These are phyloP conservation scores for Pipistrellus nathusii DNA, from an alignment of 2,797 vertebrate genomes.

Conservation along the genomic window DNA sequence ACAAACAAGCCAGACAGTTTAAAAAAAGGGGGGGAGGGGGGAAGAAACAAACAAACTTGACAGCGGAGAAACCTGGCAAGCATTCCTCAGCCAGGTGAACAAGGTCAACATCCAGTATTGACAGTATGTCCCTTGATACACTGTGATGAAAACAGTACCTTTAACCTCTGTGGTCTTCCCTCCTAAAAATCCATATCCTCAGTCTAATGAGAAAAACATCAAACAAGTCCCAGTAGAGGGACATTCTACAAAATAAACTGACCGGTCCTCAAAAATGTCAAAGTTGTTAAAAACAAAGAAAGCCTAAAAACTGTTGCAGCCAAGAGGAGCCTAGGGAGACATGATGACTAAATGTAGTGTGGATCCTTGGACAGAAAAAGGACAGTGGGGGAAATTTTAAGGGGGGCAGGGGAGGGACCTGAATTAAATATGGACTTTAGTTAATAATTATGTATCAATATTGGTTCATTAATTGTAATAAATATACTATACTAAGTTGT, in stretches of 20 bases:
- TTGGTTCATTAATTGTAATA: background rate
- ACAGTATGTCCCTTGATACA: background rate
- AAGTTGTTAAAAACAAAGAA: background rate
- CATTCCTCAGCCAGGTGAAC: background rate
- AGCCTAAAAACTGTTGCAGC: background rate
- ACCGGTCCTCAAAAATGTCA: background rate
- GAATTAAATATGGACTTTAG: background rate
- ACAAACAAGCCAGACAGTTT: background rate
- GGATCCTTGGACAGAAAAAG: background rate
- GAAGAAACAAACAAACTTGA: background rate
- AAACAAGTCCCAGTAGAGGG: background rate
- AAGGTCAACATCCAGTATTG: background rate
- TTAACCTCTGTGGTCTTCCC: background rate
- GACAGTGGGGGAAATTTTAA: background rate
- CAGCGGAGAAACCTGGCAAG: background rate
- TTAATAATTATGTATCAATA: background rate
- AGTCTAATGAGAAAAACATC: background rate
- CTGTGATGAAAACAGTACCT: background rate
- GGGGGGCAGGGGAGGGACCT: background rate
- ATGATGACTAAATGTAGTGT: background rate
- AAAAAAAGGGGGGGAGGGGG: background rate
- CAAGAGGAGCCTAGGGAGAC: background rate
- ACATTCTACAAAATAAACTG: background rate
- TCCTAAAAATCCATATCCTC: background rate
- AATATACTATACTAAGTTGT: background rate